phyloP scores from a whole-genome alignment of 2,797 vertebrate genomes.

The Remorina albescens region DNA sequence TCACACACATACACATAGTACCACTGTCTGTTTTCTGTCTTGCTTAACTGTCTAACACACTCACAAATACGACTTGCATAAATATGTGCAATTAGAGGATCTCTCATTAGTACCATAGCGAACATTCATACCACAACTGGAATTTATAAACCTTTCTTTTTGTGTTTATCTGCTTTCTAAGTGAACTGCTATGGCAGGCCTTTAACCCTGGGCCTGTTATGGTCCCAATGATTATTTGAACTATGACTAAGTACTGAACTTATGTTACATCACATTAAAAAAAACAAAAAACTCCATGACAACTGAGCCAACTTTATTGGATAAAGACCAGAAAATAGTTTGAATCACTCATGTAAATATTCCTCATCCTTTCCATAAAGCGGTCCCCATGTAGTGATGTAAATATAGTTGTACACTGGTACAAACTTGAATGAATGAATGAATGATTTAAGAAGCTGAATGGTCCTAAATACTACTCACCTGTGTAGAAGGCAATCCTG shows the following conservation, averaged over 20 bases:
- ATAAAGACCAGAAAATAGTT: too few species aligned
- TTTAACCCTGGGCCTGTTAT: too few species aligned
- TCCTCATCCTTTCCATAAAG: not conserved
- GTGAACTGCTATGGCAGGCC: too few species aligned
- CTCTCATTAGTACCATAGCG: not conserved
- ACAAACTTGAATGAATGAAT: constrained; percentile 4
- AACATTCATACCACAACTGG: not conserved
- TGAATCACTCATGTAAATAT: not conserved
- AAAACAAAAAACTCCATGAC: not conserved
- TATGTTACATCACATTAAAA: too few species aligned
- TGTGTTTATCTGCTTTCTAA: too few species aligned
- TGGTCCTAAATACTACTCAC: constrained; percentile 76
- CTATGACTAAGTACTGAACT: too few species aligned
- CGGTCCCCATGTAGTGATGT: not conserved
- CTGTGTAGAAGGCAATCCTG: constrained; percentile 89
- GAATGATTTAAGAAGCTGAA: constrained; percentile 22
- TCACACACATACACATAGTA: constrained; percentile 6
- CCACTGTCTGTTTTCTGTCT: constrained; percentile 8
- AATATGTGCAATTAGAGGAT: not conserved
- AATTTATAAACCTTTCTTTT: too few species aligned
- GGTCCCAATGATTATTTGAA: too few species aligned
- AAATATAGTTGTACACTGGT: not conserved
- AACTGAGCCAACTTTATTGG: too few species aligned
- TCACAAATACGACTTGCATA: constrained; percentile 14
- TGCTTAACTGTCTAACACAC: constrained; percentile 15